A percentile compares a stretch with the other conserved stretches of the same genome.
phyloP scores from a whole-genome alignment of 1,140 invertebrate species.

The Calycopis cecrops region DNA sequence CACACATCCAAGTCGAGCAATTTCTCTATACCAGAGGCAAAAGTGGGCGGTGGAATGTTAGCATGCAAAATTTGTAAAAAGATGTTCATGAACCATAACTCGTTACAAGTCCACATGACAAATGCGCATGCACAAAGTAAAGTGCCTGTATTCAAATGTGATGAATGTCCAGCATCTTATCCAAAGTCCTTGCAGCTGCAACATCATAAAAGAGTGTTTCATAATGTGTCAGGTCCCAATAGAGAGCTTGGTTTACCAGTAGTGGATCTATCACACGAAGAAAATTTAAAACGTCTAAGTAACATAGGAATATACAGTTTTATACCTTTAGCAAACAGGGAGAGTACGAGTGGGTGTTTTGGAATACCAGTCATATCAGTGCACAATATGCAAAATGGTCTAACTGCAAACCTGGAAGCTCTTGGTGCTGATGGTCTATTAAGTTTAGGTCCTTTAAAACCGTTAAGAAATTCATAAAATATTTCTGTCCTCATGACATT shows the following conservation, averaged over 20 bases:
- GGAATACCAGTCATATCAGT: slow-evolving; percentile 84
- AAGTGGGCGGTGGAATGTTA: slow-evolving; percentile 54
- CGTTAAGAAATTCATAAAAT: slow-evolving; percentile 69
- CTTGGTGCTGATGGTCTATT: slow-evolving; percentile 80
- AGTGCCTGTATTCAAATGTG: slow-evolving; percentile 77
- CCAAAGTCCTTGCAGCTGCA: slow-evolving; percentile 79
- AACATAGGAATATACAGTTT: slow-evolving; percentile 83
- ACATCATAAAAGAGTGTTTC: slow-evolving; percentile 82
- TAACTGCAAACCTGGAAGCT: slow-evolving; percentile 77
- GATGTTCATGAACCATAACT: slow-evolving; percentile 60
- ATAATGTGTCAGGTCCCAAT: slow-evolving; percentile 73
- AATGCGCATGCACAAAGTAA: slow-evolving; percentile 59
- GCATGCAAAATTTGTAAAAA: slow-evolving; percentile 65
- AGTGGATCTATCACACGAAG: slow-evolving; percentile 81
- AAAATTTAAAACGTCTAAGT: slow-evolving; percentile 77
- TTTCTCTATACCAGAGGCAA: slow-evolving; percentile 69
- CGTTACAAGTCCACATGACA: slow-evolving; percentile 57
- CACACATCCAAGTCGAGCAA: slow-evolving; percentile 58
- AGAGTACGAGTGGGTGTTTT: slow-evolving; percentile 79
- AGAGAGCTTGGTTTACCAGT: slow-evolving; percentile 82
- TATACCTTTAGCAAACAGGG: slow-evolving; percentile 81
- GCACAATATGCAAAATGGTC: slow-evolving; percentile 79
- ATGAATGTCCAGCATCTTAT: slow-evolving; percentile 82
- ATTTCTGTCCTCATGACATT: not conserved
- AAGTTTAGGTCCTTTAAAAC: slow-evolving; percentile 82